These are phyloP conservation scores for Arothron firmamentum DNA, from an alignment of 2,113 vertebrate genomes.

Conservation along the genomic window DNA sequence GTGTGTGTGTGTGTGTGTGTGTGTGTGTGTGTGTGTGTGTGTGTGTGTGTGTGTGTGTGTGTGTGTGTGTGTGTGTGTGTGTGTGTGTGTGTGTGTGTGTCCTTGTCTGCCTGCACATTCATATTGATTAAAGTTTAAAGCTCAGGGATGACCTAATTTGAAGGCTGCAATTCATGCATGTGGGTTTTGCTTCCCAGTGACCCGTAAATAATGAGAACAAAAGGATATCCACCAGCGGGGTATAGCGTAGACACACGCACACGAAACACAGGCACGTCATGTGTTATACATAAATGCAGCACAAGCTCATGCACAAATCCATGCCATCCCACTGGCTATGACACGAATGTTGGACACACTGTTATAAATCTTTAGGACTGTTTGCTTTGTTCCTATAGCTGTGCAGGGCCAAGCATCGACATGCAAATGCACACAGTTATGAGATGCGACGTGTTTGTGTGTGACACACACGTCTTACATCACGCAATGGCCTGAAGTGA, in stretches of 20 bases:
- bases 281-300: conserved; percentile 20
- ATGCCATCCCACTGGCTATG: not conserved
- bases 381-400: not conserved
- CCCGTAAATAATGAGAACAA: conserved; percentile 30
- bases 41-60: too few relatives aligned
- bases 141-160: not conserved
- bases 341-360: conserved; percentile 7
- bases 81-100: too few relatives aligned
- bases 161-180: conserved; percentile 5
- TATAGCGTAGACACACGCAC: conserved; percentile 1
- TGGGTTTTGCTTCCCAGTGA: conserved; percentile 34
- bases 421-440: not conserved
- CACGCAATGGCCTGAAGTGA: conserved; percentile 14
- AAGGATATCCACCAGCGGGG: conserved; percentile 30
- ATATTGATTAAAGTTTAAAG: conserved; percentile 8
- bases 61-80: too few relatives aligned
- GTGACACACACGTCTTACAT: not conserved
- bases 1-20: too few relatives aligned
- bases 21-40: too few relatives aligned
- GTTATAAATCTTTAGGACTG: not conserved
- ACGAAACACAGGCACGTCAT: conserved; percentile 6
- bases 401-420: not conserved
- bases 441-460: not conserved
- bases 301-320: conserved; percentile 12
- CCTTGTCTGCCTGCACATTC: not conserved